These are phyloP conservation scores for Willowsia nigromaculata DNA, from an alignment of 2,888 invertebrate genomes.

Conservation along the genomic window DNA sequence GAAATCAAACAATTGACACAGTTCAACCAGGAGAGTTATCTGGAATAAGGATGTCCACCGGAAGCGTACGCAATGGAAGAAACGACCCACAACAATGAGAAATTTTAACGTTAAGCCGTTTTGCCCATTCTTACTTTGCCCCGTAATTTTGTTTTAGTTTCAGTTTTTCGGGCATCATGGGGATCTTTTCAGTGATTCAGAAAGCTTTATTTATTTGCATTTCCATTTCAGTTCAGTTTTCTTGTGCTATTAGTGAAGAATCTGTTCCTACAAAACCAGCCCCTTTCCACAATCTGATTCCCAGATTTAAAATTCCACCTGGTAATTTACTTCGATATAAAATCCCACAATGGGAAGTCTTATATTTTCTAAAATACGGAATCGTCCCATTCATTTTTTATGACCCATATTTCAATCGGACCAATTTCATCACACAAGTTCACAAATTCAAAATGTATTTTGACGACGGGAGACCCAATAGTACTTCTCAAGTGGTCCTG, in stretches of 20 bases:
- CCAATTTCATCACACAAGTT: constrained; percentile 58
- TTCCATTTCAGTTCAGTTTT: neutral
- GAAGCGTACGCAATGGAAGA: neutral
- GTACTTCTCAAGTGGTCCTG: neutral
- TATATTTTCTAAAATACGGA: constrained; percentile 77
- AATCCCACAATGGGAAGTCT: constrained; percentile 77
- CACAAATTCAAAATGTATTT: constrained; percentile 64
- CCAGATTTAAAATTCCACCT: constrained; percentile 76
- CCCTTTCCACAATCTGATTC: constrained; percentile 72
- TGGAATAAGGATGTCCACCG: neutral
- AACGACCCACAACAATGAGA: neutral
- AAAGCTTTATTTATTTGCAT: neutral
- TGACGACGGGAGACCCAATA: constrained; percentile 28
- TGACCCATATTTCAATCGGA: constrained; percentile 66
- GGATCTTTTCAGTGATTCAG: neutral
- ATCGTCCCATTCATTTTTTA: constrained; percentile 73
- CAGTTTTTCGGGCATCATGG: neutral
- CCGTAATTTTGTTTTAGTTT: neutral
- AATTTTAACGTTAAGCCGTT: neutral
- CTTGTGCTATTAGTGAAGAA: constrained; percentile 13
- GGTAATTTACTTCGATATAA: constrained; percentile 73
- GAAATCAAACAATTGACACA: neutral
- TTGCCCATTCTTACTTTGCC: constrained; percentile 29
- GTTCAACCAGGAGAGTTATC: neutral
- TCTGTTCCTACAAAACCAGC: neutral